Evolutionary conservation across 2,888 invertebrate genomes (phyloP).

Genomic region (Busseola fusca): DNA sequence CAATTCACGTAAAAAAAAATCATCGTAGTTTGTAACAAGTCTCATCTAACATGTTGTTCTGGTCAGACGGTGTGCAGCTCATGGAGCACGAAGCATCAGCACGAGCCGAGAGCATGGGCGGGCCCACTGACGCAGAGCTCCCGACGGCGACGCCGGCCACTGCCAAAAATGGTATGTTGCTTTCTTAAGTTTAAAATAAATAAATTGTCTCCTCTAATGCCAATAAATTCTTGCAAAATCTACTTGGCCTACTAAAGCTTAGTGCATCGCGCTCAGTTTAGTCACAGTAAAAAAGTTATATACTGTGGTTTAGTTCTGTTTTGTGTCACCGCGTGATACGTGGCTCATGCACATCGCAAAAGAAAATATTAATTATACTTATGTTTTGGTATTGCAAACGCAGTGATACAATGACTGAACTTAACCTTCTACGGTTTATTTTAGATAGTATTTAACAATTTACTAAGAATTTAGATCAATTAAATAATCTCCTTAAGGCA

Average conservation of each 20-base stretch:
- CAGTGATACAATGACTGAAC: not conserved
- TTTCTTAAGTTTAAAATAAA: not conserved
- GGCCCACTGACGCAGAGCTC: slow-evolving; percentile 20
- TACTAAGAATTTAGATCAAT: not conserved
- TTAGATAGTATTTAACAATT: not conserved
- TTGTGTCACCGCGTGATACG: not conserved
- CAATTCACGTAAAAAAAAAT: too few relatives aligned
- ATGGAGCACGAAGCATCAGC: slow-evolving; percentile 73
- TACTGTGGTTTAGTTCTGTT: not conserved
- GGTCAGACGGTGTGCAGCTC: slow-evolving; percentile 75
- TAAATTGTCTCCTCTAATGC: not conserved
- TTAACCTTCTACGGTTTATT: not conserved
- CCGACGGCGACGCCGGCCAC: slow-evolving; percentile 65
- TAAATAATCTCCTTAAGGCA: not conserved
- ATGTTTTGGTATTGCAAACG: not conserved
- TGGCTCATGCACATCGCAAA: not conserved
- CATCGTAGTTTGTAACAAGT: not conserved
- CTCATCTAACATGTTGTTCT: not conserved
- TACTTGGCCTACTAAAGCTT: too few relatives aligned
- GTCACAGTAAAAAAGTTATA: not conserved
- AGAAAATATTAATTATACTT: not conserved
- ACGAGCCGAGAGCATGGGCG: slow-evolving; percentile 68
- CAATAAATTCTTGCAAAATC: not conserved
- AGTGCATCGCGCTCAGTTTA: not conserved
- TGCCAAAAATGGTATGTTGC: slow-evolving; percentile 71